Base-by-base conservation (phyloP, 2,888 invertebrate genomes). In the Tiliacea citrago region DNA sequence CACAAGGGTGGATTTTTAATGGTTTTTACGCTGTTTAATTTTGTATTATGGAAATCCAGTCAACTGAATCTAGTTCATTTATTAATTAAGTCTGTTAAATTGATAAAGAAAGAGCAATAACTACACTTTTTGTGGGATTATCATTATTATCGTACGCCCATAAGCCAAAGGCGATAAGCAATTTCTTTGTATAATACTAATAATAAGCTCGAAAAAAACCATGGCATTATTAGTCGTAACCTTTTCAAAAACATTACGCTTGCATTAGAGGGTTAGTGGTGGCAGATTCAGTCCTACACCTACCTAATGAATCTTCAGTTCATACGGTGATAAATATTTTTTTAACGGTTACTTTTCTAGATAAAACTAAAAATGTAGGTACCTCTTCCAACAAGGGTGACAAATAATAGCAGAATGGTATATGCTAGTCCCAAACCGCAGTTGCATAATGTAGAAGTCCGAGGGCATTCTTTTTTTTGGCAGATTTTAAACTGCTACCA, bases 1-100 rank as follows among this genome's bases (percentile, higher is more conserved):
- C 86, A 93, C 91, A 95, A 91, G 88, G 89, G 90, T 73, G 39
- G 87, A 83, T 21, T 76, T 89, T 85, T 83, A 47, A 42, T 16
- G n/a, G 24, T 12, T 13, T 51, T 75, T 81, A 86, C 1, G 2
- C 21, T 47, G 51, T 39, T 39, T 51, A 16, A 5, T 16, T 58
- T 12, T 18, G 2, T 39, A 39, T 10, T 18, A 51, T 16, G 10
- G n/a, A 45, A 53, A 45, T 71, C 10, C 3, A 21, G 16, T 62
- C 13, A 69, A 24, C n/a, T 35, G n/a, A 61, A 55, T 35, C 49
- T 51, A 16, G 16, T 16, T 16, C 5, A 2, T 39, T 16, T 39
- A 2, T 39, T 10, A 7, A 42, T 42, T 42, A n/a, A n/a, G n/a
- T 42, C 42, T 42, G 9, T 42, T 9, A 49, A 29, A 2, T 7